Evolutionary conservation across 1,140 invertebrate species (phyloP), one percentile per base, ranked within the genome.

Genomic region (Olivierus martensii): DNA sequence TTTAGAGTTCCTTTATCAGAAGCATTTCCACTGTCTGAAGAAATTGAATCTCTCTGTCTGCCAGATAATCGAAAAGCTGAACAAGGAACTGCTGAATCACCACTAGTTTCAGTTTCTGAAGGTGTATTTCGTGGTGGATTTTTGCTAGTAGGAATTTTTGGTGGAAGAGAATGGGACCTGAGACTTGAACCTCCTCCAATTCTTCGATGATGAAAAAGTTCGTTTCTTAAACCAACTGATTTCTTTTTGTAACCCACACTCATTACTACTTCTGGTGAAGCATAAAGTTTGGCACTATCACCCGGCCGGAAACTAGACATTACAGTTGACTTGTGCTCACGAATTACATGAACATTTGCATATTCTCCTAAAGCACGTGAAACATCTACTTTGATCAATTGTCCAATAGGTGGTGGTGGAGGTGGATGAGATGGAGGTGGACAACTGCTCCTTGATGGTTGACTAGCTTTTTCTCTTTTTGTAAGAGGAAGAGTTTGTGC

Each of bases 261-360:
- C 62, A 83, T 84, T 58, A 87, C 76, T 64, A 86, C 85, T 62
- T 86, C 81, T 14, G 87, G 87, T 35, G 83, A 84, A 10, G 87
- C 88, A 68, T 91, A 91, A 36, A 91, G 69, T 67, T 91, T 91
- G 53, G 87, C 86, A 71, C 76, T 81, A 57, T 83, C 80, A 42
- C 81, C 76, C 1, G 88, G 88, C 79, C 67, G 62, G 70, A 91
- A 91, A 59, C 84, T 87, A 10, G 85, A 89, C 72, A 85, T 81
- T 18, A 84, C 45, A 3, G 49, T 52, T 28, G 37, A 15, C 34
- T n/a, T 35, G 6, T 55, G 48, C 14, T 54, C 53, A 46, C 53
- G 39, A 36, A 35, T 46, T 14, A 55, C 45, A 47, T 49, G 49
- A 37, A 58, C 50, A 51, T 58, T 58, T 9, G 57, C 57, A 47